These are phyloP conservation scores for Nicator chloris DNA, from an alignment of 2,113 vertebrate species.

Conservation along the genomic window DNA sequence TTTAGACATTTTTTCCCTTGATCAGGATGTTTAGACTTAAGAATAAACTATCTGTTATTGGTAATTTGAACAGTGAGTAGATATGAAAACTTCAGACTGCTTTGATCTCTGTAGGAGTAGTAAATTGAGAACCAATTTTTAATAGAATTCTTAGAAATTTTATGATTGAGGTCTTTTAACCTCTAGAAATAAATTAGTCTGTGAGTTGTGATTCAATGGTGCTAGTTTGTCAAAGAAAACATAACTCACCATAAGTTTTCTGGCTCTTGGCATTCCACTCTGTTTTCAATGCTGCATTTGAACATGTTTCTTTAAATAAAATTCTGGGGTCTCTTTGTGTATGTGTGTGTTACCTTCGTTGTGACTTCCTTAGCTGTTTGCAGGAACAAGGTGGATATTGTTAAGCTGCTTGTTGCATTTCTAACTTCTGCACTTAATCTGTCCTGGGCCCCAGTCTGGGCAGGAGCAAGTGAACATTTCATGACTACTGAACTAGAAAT, in stretches of 20 bases:
- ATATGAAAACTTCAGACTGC: slow-evolving; percentile 29
- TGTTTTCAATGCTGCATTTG: slow-evolving; percentile 54
- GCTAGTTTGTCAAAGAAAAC: slow-evolving; percentile 60
- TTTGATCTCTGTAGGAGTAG: slow-evolving; percentile 43
- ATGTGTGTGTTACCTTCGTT: not conserved
- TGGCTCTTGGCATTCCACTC: not conserved
- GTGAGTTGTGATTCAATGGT: slow-evolving; percentile 63
- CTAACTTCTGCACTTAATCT: not conserved
- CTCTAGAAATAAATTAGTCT: slow-evolving; percentile 39
- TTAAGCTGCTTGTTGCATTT: not conserved
- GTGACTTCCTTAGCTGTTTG: not conserved
- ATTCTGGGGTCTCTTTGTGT: slow-evolving; percentile 42
- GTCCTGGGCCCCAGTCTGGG: not conserved
- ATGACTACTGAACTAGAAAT: not conserved
- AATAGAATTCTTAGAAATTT: slow-evolving; percentile 51
- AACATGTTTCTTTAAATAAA: slow-evolving; percentile 72
- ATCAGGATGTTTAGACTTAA: slow-evolving; percentile 7
- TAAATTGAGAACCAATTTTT: slow-evolving; percentile 52
- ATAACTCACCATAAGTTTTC: not conserved
- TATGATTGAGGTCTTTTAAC: slow-evolving; percentile 55
- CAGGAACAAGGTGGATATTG: not conserved
- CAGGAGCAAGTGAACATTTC: not conserved
- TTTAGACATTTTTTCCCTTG: not conserved
- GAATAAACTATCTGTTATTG: slow-evolving; percentile 10
- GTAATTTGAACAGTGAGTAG: slow-evolving; percentile 36